These are phyloP conservation scores for Eremophila alpestris DNA, from an alignment of 2,797 vertebrate species.

Conservation along the genomic window DNA sequence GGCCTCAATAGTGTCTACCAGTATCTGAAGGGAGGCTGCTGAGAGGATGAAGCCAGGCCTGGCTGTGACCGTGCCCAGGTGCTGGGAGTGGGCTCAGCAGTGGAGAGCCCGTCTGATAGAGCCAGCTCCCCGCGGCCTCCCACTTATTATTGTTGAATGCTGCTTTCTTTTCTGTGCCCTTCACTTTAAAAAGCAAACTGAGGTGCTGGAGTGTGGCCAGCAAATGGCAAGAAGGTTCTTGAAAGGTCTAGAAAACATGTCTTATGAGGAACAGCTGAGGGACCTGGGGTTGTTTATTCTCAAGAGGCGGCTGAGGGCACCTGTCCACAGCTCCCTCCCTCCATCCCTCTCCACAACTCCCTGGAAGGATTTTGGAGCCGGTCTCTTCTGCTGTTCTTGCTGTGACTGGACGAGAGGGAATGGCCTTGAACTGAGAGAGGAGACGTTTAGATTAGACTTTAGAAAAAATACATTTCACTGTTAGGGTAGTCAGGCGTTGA, in stretches of 20 bases:
- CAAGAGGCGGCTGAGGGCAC: too few relatives aligned
- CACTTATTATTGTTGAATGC: accelerated
- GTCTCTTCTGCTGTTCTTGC: background rate
- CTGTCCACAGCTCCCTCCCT: background rate
- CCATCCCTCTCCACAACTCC: background rate
- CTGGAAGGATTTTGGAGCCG: background rate
- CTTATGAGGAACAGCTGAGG: background rate
- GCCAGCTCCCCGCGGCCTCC: accelerated
- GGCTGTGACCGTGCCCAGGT: background rate
- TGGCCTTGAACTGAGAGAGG: background rate
- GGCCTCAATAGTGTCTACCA: accelerated
- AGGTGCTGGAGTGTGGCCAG: background rate
- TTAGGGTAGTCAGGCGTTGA: too few relatives aligned
- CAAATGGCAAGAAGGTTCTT: background rate
- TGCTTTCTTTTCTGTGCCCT: accelerated
- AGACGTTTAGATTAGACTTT: background rate
- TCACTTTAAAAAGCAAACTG: background rate
- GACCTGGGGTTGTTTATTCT: background rate
- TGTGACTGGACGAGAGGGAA: background rate
- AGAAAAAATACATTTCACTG: background rate
- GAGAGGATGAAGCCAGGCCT: background rate
- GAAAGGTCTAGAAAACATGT: background rate
- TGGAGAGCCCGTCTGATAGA: accelerated
- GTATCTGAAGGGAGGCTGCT: too few relatives aligned
- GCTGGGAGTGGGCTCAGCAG: accelerated